Evolutionary conservation across 2,113 vertebrate genomes (phyloP).

Genomic region (Sterna hirundo): DNA sequence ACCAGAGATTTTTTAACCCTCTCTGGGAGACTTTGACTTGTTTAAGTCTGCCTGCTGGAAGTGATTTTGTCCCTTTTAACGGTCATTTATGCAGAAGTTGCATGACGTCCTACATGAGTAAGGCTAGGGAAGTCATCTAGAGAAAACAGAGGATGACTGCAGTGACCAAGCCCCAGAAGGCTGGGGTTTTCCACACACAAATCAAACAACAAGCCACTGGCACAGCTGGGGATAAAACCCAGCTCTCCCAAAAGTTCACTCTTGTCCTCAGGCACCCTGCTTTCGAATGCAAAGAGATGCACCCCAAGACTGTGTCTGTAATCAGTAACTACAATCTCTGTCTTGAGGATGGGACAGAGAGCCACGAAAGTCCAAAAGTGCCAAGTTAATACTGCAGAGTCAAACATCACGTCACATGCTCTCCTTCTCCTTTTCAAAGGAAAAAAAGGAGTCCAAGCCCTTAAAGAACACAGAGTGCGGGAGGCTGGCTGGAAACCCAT

Average conservation of each 20-base stretch:
- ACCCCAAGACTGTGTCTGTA: background rate
- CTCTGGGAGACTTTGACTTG: background rate
- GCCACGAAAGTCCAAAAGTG: background rate
- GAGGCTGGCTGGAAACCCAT: background rate
- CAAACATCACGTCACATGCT: background rate
- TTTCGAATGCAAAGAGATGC: background rate
- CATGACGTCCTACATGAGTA: fast-evolving
- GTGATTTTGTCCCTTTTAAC: background rate
- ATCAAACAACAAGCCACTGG: background rate
- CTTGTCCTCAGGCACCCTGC: background rate
- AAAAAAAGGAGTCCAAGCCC: background rate
- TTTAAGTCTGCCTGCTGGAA: background rate
- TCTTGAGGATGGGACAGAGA: background rate
- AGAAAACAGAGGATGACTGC: background rate
- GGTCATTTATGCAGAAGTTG: background rate
- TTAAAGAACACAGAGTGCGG: background rate
- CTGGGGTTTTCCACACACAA: background rate
- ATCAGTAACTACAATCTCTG: background rate
- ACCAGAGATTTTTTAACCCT: background rate
- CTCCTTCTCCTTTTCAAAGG: background rate
- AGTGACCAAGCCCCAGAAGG: background rate
- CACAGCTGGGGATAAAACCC: background rate
- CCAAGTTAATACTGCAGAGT: background rate
- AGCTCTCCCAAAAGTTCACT: background rate
- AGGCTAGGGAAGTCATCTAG: background rate